Conservation (phyloP, 2,113 vertebrate genomes). For the Crotophaga sulcirostris region DNA sequence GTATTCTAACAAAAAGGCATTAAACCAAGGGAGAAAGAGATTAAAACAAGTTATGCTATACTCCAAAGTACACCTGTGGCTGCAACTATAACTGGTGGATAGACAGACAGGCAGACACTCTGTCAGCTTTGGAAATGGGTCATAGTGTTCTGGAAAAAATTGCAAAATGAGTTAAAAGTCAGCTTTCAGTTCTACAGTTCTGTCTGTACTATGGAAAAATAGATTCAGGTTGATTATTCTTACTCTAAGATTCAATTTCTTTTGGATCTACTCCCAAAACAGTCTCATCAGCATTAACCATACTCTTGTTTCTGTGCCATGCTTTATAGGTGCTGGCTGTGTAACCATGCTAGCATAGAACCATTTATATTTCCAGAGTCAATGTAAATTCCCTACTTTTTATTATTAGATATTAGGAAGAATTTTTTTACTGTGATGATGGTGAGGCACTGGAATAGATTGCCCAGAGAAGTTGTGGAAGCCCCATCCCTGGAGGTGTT, state of each 20-base stretch:
- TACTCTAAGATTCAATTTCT: background rate
- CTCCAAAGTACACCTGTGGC: background rate
- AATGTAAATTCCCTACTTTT: background rate
- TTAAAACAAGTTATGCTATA: background rate
- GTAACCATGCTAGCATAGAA: background rate
- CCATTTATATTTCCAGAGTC: background rate
- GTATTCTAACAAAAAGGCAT: background rate
- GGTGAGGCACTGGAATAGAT: no score
- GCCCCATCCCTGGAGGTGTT: no score
- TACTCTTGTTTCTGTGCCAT: background rate
- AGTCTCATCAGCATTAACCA: background rate
- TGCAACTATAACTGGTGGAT: background rate
- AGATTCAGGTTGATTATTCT: background rate
- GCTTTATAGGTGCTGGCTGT: background rate
- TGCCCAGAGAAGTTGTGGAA: no score
- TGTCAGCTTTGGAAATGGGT: background rate
- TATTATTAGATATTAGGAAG: no score
- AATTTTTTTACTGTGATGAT: no score
- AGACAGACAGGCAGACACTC: background rate
- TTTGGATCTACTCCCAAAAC: background rate
- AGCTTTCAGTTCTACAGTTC: background rate
- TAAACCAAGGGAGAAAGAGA: background rate
- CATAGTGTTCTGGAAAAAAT: conserved; percentile 14
- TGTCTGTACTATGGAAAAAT: background rate
- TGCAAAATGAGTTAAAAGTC: background rate